Evolutionary conservation across 2,888 invertebrate genomes (phyloP).

Genomic region (Boloria selene): DNA sequence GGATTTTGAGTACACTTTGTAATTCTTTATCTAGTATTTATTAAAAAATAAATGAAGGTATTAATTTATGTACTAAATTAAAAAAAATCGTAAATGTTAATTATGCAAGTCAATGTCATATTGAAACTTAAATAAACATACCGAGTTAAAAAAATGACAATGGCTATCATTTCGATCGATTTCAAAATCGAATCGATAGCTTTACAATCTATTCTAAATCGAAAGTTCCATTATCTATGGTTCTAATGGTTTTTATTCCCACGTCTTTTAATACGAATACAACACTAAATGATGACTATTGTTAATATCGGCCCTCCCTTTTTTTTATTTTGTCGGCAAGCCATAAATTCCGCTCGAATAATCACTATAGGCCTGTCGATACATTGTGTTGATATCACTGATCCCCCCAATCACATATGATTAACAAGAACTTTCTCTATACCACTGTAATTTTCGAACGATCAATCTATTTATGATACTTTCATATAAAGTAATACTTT

Average conservation of each 20-base stretch:
- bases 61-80: not conserved
- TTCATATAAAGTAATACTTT: constrained; percentile 1
- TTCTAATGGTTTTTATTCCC: constrained; percentile 36
- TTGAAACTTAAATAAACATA: not conserved
- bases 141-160: not conserved
- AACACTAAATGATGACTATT: constrained; percentile 45
- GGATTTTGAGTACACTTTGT: no score
- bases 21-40: no score
- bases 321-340: constrained; percentile 49
- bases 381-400: constrained; percentile 21
- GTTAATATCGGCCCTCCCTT: constrained; percentile 46
- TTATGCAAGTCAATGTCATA: no score
- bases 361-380: constrained; percentile 42
- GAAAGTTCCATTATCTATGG: constrained; percentile 16
- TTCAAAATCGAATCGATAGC: constrained; percentile 16
- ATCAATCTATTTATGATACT: constrained; percentile 1
- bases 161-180: constrained; percentile 9
- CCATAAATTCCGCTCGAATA: constrained; percentile 60
- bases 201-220: constrained; percentile 8
- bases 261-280: constrained; percentile 38
- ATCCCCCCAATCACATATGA: constrained; percentile 32
- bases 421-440: constrained; percentile 27
- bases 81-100: not conserved
- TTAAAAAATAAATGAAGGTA: no score
- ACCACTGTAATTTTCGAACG: constrained; percentile 8